Evolutionary conservation across 2,797 vertebrate species (phyloP), one percentile per base, ranked within the genome.

Genomic region (Ambastaia sidthimunki): DNA sequence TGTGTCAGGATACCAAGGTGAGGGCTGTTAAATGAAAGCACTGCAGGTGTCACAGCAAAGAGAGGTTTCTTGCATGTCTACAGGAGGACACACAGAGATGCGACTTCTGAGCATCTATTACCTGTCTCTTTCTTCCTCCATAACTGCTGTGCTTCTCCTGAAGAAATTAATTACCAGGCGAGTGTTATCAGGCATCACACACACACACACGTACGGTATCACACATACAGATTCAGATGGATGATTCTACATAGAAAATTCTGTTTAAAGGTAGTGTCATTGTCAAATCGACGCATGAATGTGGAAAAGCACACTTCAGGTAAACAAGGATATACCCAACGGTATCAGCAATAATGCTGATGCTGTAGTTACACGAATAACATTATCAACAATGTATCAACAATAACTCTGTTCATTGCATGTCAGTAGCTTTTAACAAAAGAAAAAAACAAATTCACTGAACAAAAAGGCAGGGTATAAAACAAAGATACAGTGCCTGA

Each of bases 31-130:
- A 70, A 60, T 69, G 57, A 78, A 78, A 72, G 69, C 62, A 59
- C 69, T 44, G 77, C 48, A 65, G 57, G 59, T 71, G 69, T 72
- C 69, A 72, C 57, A 66, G 47, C 48, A 79, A 79, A 79, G 48
- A 72, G 31, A 78, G 55, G 55, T 77, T 68, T 59, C 65, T 41
- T 60, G 75, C 52, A 69, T 69, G 66, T 31, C 23, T 74, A 63
- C 23, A 48, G 57, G 72, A 50, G 25, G 54, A 69, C 47, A 31
- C 34, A 25, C 34, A 60, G 75, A 28, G 25, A 37, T 25, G 3
- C 31, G 41, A 19, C 62, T 37, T 65, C 25, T 34, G 28, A 31
- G 25, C 25, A 9, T 63, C 21, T 78, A 69, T 48, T 44, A 71
- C 47, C 31, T 25, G 31, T 71, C 68, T 65, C 48, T 19, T 71